Conservation (phyloP, 1,140 invertebrate species). For the Lasaia peninsularis region DNA sequence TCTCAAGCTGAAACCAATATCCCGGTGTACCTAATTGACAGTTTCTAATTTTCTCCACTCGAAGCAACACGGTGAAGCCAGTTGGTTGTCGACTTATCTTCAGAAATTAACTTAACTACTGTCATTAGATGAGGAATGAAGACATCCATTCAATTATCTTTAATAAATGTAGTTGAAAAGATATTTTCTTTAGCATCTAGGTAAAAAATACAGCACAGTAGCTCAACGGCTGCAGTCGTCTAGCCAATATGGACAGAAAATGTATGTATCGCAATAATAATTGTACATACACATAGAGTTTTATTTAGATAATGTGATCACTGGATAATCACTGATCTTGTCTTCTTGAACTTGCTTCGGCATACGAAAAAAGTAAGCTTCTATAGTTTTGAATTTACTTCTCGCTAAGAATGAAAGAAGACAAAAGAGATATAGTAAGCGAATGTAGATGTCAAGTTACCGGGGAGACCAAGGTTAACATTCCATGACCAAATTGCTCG, state of each 20-base stretch:
- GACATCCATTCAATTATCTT: conserved; percentile 12
- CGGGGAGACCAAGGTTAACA: no score
- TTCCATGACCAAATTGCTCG: no score
- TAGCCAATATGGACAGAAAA: background rate
- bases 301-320: no score
- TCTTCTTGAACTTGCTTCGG: no score
- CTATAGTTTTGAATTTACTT: no score
- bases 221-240: background rate
- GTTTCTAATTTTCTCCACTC: conserved; percentile 58
- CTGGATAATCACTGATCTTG: no score
- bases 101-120: conserved; percentile 29
- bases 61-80: conserved; percentile 32
- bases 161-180: conserved; percentile 17
- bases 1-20: conserved; percentile 56
- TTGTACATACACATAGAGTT: background rate
- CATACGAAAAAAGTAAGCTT: no score
- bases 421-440: no score
- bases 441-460: no score
- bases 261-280: background rate
- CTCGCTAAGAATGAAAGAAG: no score
- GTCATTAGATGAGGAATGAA: conserved; percentile 16
- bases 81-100: conserved; percentile 39
- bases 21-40: conserved; percentile 34
- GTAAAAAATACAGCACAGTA: conserved; percentile 9
- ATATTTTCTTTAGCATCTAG: conserved; percentile 8